Conservation (phyloP, 2,113 vertebrate genomes). For the Pholis gunnellus region DNA sequence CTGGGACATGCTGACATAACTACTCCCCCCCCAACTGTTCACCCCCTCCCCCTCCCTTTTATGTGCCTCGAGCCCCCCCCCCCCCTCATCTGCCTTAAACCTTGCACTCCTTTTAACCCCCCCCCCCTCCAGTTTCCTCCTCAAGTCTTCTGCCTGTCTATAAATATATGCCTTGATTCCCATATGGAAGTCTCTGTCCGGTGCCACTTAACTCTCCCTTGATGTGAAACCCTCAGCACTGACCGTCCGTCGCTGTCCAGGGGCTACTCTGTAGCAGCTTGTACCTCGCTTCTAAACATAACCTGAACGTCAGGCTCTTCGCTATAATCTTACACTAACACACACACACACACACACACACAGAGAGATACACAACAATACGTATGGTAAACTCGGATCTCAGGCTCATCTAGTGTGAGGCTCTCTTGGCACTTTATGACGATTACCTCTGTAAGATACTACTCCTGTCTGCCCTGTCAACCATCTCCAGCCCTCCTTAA, state of each 20-base stretch:
- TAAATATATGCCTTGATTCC: constrained; percentile 46
- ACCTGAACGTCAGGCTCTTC: constrained; percentile 51
- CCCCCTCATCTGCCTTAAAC: constrained; percentile 52
- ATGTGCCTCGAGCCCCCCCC: constrained; percentile 58
- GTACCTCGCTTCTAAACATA: constrained; percentile 52
- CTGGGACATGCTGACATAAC: constrained; percentile 97
- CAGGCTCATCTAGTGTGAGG: constrained; percentile 70
- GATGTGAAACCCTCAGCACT: constrained; percentile 50
- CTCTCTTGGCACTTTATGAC: constrained; percentile 80
- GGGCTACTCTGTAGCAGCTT: constrained; percentile 57
- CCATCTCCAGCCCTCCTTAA: not conserved
- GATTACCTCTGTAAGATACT: constrained; percentile 71
- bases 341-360: constrained; percentile 15
- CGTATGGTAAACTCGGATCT: constrained; percentile 48
- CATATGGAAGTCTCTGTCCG: constrained; percentile 35
- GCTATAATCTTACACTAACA: constrained; percentile 32
- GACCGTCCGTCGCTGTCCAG: constrained; percentile 43
- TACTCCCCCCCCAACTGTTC: constrained; percentile 10
- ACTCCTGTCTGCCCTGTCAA: constrained; percentile 53
- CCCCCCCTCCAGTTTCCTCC: constrained; percentile 9
- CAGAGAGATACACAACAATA: constrained; percentile 4
- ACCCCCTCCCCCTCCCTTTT: constrained; percentile 12
- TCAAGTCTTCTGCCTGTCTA: constrained; percentile 30
- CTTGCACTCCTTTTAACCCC: constrained; percentile 17
- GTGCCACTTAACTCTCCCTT: constrained; percentile 3